Base-by-base conservation (phyloP, 2,888 invertebrate genomes). In the Perizoma flavofasciatum region DNA sequence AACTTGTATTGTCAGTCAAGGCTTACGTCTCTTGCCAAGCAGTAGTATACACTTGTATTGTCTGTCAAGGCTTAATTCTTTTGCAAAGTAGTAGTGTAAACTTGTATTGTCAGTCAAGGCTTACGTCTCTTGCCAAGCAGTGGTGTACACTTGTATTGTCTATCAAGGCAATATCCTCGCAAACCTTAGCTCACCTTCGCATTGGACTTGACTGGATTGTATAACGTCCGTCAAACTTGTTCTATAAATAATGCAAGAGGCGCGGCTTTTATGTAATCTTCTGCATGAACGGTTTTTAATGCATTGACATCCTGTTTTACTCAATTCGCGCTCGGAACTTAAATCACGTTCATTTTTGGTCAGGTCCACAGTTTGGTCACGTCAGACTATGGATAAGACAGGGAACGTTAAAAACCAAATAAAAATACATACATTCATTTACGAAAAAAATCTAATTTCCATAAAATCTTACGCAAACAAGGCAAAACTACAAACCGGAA, bases 141-240 rank as follows among this genome's bases (percentile, higher is more conserved):
- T 22, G 3, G 22, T 22, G 22, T 22, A 22, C 22, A 37, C 37
- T 6, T 37, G 41, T n/a, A n/a, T 9, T 8, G 37, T 0, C 11
- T 49, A 10, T 10, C 37, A 49, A 10, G 10, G 35, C 37, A 8
- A 40, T 35, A 52, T 34, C 48, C 39, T 43, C 45, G 33, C 47
- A 37, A 50, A 53, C 61, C 55, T 57, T 55, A 46, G 43, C 58
- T 67, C 63, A 65, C 61, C 64, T 59, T 63, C 65, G 63, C 67
- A 67, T 67, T 67, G 67, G 56, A 67, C 67, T 68, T 68, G 63
- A 58, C 49, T 49, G 52, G 34, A 58, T 65, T 61, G 58, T 47
- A 52, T 55, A 65, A 52, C 10, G 59, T 59, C 55, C 43, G 48
- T 39, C 55, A 53, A 63, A 67, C 65, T 59, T 41, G 67, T 65